Evolutionary conservation across 1,140 invertebrate species (phyloP), one percentile per base, ranked within the genome.

Genomic region (Brachionus calyciflorus): DNA sequence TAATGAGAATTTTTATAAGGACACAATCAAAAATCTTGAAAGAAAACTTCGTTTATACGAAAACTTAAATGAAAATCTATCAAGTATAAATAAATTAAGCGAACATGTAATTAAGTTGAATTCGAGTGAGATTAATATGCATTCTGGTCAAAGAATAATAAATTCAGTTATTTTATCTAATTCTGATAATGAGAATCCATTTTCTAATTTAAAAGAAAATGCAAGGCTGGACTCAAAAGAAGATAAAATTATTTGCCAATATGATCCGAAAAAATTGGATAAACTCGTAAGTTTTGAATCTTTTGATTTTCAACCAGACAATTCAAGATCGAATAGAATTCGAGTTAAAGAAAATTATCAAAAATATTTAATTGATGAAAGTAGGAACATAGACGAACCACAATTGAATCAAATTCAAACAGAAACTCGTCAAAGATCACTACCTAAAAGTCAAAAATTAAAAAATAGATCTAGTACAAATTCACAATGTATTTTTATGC

Each of bases 51-150:
- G 30, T 7, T 60, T 60, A 37, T 60, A 60, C 55, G 37, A 60
- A 37, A 60, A 57, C 30, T 57, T 57, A 30, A 57, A 57, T 28
- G 24, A 57, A 57, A 57, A 28, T 57, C 30, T 57, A n/a, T 28
- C 19, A n/a, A 3, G 3, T 12, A 40, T 60, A 2, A 60, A 60
- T 19, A 19, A 9, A 19, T 2, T 37, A 9, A n/a, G 28, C 37
- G 55, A 60, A 37, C 55, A 60, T 6, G 9, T 1, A 30, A 60
- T 17, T 7, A 17, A 60, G 10, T 60, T 28, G 3, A 60, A 60
- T 9, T 12, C 3, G 7, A 33, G 12, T 53, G 19, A 4, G 3
- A 26, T 17, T 1, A 37, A 30, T 60, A 19, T n/a, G n/a, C 19
- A 9, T 60, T 60, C 1, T 2, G 17, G 14, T 9, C 2, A 9